A percentile compares a stretch with the other conserved stretches of the same genome.
phyloP scores from a whole-genome alignment of 2,113 vertebrate species.

The Benitochromis conjunctus region DNA sequence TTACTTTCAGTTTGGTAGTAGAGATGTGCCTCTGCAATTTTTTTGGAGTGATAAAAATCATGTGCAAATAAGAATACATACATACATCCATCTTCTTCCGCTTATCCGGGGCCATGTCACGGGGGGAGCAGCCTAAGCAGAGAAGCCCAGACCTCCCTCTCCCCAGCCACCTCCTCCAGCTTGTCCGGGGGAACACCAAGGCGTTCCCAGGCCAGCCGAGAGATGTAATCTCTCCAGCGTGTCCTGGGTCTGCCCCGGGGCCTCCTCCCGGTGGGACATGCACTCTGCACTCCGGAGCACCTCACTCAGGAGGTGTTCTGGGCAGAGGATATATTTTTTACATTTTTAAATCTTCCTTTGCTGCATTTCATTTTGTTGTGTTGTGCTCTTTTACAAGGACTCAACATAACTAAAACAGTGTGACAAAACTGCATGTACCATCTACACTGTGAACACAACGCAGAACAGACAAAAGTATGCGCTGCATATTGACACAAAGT shows the following conservation, averaged over 20 bases:
- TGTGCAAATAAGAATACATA: background rate
- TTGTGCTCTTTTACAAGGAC: background rate
- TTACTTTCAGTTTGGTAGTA: background rate
- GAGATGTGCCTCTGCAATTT: background rate
- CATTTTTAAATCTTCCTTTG: background rate
- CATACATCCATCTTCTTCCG: background rate
- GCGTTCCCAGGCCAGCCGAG: fast-evolving
- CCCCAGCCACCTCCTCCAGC: background rate
- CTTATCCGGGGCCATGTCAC: background rate
- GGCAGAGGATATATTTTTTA: too few relatives aligned
- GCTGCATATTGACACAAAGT: background rate
- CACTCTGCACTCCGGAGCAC: fast-evolving
- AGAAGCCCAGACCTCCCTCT: background rate
- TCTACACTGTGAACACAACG: background rate
- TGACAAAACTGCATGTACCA: background rate
- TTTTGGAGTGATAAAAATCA: background rate
- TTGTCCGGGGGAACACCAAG: background rate
- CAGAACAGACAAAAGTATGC: background rate
- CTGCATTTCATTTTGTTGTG: background rate
- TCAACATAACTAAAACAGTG: background rate
- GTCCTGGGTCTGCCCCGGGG: background rate
- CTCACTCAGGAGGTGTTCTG: background rate
- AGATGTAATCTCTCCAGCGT: background rate
- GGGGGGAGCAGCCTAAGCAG: too few relatives aligned
- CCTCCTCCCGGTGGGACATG: background rate